Base-by-base conservation (phyloP, 2,113 vertebrate genomes). In the Numida meleagris region DNA sequence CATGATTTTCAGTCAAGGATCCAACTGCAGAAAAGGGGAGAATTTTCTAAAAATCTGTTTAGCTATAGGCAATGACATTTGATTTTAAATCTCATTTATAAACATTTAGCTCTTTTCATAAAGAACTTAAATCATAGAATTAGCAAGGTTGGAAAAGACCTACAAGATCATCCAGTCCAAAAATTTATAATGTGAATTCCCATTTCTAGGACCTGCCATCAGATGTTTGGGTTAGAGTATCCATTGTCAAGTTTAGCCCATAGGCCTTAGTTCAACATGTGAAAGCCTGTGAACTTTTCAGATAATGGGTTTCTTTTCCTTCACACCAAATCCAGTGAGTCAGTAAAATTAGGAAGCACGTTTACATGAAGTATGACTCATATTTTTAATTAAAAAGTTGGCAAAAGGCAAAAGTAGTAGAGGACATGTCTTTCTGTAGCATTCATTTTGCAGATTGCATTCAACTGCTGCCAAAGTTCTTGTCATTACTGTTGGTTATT, bases 341-440 rank as follows among this genome's bases (percentile, higher is more conserved):
- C 84, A 71, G 50, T 91, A 93, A 95, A 96, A 93, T 76, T 84
- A 38, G 42, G 50, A 94, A 91, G 42, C n/a, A 79, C 8, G 2
- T 83, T 93, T 90, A 81, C 53, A 75, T 93, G 86, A 92, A 94
- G 36, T n/a, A 80, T 96, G 86, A 96, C 75, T 96, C 90, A 92
- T 50, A 53, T 72, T 93, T 97, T 94, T 80, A 96, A 93, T 97
- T 95, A 61, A 95, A 95, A 95, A 67, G 21, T 71, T 94, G 93
- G 91, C 90, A 95, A 88, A 94, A 82, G 93, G 91, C 90, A 95
- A 88, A 94, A 82, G 67, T 71, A 91, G 43, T 63, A 66, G 78
- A 90, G 65, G 71, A 61, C 62, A 50, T 90, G 81, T 82, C 65
- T 97, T 96, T 81, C 57, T 58, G 68, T 91, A 86, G 50, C 40